Percentiles rank a stretch among this genome's conserved stretches.
These are phyloP conservation scores for Paedocypris micromegethes DNA, from an alignment of 2,797 vertebrate genomes.

Conservation along the genomic window DNA sequence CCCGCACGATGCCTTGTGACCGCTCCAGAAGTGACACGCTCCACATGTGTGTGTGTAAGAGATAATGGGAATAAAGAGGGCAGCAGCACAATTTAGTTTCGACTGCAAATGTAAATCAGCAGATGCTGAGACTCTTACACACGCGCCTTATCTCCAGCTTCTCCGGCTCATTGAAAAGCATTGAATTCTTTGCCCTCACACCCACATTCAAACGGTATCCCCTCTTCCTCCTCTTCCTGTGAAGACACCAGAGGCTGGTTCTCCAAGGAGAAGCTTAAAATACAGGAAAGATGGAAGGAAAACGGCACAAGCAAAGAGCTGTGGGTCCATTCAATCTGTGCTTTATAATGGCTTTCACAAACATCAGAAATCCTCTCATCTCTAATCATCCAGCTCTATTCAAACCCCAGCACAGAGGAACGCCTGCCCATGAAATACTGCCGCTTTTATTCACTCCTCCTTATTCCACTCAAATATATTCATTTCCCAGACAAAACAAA, in stretches of 20 bases:
- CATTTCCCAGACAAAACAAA: background rate
- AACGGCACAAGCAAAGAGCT: slow-evolving; percentile 49
- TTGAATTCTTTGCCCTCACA: slow-evolving; percentile 7
- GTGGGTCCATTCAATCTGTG: slow-evolving; percentile 58
- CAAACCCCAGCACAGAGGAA: slow-evolving; percentile 54
- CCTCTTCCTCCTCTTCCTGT: slow-evolving; percentile 1
- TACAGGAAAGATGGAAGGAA: slow-evolving; percentile 50
- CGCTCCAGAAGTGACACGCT: no score
- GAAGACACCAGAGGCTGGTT: slow-evolving; percentile 1
- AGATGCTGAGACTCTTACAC: slow-evolving; percentile 18
- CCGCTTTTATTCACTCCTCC: slow-evolving; percentile 45
- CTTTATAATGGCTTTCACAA: slow-evolving; percentile 62
- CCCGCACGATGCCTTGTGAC: no score
- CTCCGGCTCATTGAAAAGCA: slow-evolving; percentile 27
- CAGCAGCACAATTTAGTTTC: slow-evolving; percentile 23
- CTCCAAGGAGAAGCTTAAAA: slow-evolving; percentile 33
- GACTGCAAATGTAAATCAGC: slow-evolving; percentile 18
- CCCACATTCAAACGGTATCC: slow-evolving; percentile 11
- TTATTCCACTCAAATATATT: slow-evolving; percentile 40
- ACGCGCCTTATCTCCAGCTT: slow-evolving; percentile 22
- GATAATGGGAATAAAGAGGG: background rate
- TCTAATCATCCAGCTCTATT: slow-evolving; percentile 60
- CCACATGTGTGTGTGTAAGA: background rate
- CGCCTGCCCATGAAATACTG: slow-evolving; percentile 45
- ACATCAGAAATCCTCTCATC: slow-evolving; percentile 61